Evolutionary conservation across 1,140 invertebrate genomes (phyloP), one percentile per base, ranked within the genome.

Genomic region (Zaprionus inermis): DNA sequence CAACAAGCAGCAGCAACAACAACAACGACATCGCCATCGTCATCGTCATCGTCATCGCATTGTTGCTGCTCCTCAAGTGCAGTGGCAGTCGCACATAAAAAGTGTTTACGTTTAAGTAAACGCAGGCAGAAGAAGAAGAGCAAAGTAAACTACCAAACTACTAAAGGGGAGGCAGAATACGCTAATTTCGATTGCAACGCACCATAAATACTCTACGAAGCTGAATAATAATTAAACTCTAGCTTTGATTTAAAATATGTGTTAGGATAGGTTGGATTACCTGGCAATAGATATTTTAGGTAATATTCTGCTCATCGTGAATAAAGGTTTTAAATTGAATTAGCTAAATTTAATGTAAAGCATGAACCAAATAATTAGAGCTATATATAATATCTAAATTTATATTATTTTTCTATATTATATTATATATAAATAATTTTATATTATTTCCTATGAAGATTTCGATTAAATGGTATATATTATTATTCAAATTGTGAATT

Each of bases 61-160:
- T 86, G 83, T 86, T 84, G 81, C 73, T 78, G 66, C 49, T 44
- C 34, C 44, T 65, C 66, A 83, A 88, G 83, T 83, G 83, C 83
- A 86, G 75, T 59, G 72, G 83, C 81, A 64, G 72, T 78, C 55
- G 76, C 59, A 71, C 67, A 63, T 72, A 60, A 78, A 79, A 68
- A 72, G 30, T 72, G 55, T 76, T 79, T 76, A 73, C 63, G 74
- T 76, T 63, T 54, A 70, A 68, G 76, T 55, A 71, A 78, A 65
- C 46, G 36, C 51, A 60, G 11, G 18, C 44, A 55, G 65, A 69
- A n/a, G 18, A 51, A 55, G 65, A 69, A 68, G 60, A 54, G 60
- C 51, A 38, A 56, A 66, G 38, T 52, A 77, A 52, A 61, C 73
- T 75, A 59, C 75, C 56, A 83, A 66, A 73, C 28, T 49, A 49